phyloP scores from a whole-genome alignment of 2,888 invertebrate species.

The Drosophila suboccidentalis region DNA sequence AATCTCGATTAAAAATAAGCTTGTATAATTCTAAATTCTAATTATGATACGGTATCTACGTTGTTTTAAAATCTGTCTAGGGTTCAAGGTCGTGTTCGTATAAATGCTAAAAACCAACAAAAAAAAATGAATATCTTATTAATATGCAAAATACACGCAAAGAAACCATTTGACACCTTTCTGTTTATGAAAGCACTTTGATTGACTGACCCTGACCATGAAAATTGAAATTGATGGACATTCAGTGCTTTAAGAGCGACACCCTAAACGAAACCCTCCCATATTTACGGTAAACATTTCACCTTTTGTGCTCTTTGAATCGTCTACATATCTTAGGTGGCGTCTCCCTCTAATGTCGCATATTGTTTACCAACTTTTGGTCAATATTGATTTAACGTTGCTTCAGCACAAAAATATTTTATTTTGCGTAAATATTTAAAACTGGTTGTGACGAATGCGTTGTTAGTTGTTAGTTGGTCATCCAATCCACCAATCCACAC shows the following conservation, averaged over 20 bases:
- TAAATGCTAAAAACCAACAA: constrained; percentile 8
- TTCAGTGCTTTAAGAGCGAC: constrained; percentile 29
- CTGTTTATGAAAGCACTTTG: constrained; percentile 60
- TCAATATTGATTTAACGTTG: constrained; percentile 57
- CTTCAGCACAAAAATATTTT: constrained; percentile 42
- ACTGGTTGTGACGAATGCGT: constrained; percentile 46
- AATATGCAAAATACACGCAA: constrained; percentile 38
- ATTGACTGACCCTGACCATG: constrained; percentile 63
- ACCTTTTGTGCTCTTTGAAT: constrained; percentile 22
- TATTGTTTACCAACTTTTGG: constrained; percentile 40
- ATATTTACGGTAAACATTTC: constrained; percentile 57
- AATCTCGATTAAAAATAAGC: constrained; percentile 40
- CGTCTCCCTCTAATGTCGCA: constrained; percentile 11
- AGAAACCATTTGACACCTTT: constrained; percentile 56
- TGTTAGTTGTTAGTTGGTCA: constrained; percentile 18
- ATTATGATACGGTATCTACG: constrained; percentile 40
- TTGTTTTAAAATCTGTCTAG: constrained; percentile 12
- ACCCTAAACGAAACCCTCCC: constrained; percentile 26
- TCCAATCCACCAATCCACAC: constrained; percentile 6
- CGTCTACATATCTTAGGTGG: constrained; percentile 14
- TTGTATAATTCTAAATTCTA: constrained; percentile 55
- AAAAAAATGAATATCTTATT: constrained; percentile 9
- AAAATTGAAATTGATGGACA: constrained; percentile 48
- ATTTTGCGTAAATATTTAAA: constrained; percentile 46
- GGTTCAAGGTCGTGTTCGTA: constrained; percentile 44